A percentile compares a stretch with the other conserved stretches of the same genome.
phyloP scores from a whole-genome alignment of 2,113 vertebrate genomes.

The Thymallus thymallus region DNA sequence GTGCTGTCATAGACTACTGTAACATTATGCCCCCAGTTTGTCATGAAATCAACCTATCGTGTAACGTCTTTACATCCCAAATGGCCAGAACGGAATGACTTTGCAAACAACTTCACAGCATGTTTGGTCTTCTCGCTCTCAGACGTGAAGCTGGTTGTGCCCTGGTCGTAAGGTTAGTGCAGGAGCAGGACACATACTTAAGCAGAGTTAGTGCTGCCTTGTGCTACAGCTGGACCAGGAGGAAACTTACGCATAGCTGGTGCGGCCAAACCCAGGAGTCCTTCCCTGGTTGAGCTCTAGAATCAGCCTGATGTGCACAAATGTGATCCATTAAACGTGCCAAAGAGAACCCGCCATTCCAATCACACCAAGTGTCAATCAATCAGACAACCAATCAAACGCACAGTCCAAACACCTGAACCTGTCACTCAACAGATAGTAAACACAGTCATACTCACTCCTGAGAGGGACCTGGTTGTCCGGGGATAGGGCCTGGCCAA shows the following conservation, averaged over 20 bases:
- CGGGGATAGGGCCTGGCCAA: constrained; percentile 88
- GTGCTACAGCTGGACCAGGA: constrained; percentile 44
- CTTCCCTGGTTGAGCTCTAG: constrained; percentile 74
- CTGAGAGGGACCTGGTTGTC: constrained; percentile 97
- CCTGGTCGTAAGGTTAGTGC: constrained; percentile 4
- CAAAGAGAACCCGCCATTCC: constrained; percentile 40
- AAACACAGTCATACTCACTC: constrained; percentile 82
- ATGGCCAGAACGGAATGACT: background rate
- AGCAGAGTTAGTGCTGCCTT: constrained; percentile 55
- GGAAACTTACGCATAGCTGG: constrained; percentile 74
- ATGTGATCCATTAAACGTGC: constrained; percentile 65
- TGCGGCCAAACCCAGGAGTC: constrained; percentile 70
- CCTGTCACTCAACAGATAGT: background rate
- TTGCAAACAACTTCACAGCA: background rate
- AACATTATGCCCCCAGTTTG: too few relatives aligned
- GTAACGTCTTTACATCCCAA: too few relatives aligned
- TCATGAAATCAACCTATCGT: too few relatives aligned
- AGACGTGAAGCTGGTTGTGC: background rate
- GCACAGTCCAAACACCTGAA: constrained; percentile 7
- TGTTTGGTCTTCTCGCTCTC: background rate
- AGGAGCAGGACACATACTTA: background rate
- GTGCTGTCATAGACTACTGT: too few relatives aligned
- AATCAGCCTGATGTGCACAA: constrained; percentile 72
- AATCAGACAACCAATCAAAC: constrained; percentile 1
- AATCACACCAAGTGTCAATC: background rate